Evolutionary conservation across 2,113 vertebrate species (phyloP).

Genomic region (Bufo bufo): DNA sequence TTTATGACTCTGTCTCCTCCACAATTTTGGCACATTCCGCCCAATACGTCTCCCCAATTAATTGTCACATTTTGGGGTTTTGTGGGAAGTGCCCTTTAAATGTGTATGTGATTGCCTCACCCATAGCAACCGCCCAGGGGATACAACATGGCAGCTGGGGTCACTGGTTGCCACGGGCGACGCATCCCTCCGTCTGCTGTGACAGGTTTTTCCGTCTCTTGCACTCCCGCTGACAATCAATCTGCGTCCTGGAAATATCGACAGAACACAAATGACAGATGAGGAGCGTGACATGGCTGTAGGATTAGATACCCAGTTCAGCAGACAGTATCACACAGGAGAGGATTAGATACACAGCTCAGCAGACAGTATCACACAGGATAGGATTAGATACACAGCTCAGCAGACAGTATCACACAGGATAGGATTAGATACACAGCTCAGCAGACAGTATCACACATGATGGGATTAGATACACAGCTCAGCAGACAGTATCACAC

Average conservation of each 20-base stretch:
- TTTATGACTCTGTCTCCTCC: too few relatives aligned
- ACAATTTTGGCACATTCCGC: too few relatives aligned
- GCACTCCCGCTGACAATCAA: conserved; percentile 17
- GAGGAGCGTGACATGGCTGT: too few relatives aligned
- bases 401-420: too few relatives aligned
- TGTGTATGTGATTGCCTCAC: background rate
- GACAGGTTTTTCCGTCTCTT: background rate
- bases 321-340: background rate
- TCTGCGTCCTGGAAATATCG: conserved; percentile 51
- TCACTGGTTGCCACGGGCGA: background rate
- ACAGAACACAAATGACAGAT: conserved; percentile 42
- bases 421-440: too few relatives aligned
- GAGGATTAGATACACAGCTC: background rate
- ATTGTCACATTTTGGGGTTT: too few relatives aligned
- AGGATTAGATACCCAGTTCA: background rate
- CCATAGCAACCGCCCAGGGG: background rate
- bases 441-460: too few relatives aligned
- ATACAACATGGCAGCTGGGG: background rate
- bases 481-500: too few relatives aligned
- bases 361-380: background rate
- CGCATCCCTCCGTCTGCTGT: background rate
- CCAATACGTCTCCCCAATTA: too few relatives aligned
- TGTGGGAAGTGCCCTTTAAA: too few relatives aligned
- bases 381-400: too few relatives aligned
- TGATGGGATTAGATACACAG: too few relatives aligned